These are phyloP conservation scores for Parapristionchus giblindavisi DNA, from an alignment of 2,888 invertebrate genomes.

Conservation along the genomic window DNA sequence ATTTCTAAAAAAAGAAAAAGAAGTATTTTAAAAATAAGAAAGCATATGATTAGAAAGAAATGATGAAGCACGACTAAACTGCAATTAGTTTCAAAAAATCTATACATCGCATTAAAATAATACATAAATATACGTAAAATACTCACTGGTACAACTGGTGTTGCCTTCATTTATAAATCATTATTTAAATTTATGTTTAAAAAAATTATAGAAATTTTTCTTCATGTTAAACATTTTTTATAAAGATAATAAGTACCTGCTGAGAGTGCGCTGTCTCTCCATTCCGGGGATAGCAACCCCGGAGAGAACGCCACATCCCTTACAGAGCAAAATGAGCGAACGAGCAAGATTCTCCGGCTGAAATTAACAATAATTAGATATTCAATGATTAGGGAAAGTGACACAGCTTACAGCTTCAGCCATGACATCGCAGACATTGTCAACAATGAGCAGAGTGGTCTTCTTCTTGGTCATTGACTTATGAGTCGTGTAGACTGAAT, in stretches of 20 bases:
- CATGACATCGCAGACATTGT: slow-evolving; percentile 86
- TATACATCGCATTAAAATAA: neutral
- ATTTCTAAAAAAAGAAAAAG: neutral
- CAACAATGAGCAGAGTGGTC: slow-evolving; percentile 85
- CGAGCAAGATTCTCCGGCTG: slow-evolving; percentile 88
- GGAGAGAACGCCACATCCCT: slow-evolving; percentile 79
- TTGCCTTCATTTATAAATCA: too few species aligned
- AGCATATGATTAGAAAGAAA: too few species aligned
- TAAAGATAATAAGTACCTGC: slow-evolving; percentile 56
- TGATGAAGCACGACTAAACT: neutral
- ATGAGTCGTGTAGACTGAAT: slow-evolving; percentile 81
- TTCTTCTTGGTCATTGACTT: slow-evolving; percentile 83
- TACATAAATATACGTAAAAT: neutral
- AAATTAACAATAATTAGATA: slow-evolving; percentile 50
- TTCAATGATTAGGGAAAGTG: neutral
- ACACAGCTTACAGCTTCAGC: slow-evolving; percentile 80
- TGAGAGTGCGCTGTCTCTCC: slow-evolving; percentile 67
- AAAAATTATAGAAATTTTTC: neutral
- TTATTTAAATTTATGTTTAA: too few species aligned
- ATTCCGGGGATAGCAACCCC: slow-evolving; percentile 69
- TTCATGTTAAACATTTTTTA: neutral
- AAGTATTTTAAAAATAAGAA: too few species aligned
- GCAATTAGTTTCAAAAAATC: neutral
- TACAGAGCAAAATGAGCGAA: slow-evolving; percentile 86
- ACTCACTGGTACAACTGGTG: too few species aligned